Evolutionary conservation across 1,140 invertebrate species (phyloP).

Genomic region (Drosophila athabasca): DNA sequence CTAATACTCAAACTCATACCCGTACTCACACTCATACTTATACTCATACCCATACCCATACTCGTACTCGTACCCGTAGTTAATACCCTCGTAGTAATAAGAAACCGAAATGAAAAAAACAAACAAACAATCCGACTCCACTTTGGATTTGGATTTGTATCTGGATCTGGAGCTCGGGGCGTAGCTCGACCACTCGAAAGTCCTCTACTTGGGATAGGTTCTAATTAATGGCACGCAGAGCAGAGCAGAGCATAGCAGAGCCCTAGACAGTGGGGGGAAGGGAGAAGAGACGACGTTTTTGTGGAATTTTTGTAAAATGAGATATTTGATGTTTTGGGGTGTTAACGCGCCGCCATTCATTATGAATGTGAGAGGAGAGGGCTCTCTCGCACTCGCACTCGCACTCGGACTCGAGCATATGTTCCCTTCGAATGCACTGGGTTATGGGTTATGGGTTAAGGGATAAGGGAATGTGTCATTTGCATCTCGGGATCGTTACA

Average conservation of each 20-base stretch:
- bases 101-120: slow-evolving; percentile 58
- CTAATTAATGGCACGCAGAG: slow-evolving; percentile 59
- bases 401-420: slow-evolving; percentile 9
- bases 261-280: too few relatives aligned
- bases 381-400: neutral
- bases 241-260: neutral
- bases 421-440: slow-evolving; percentile 9
- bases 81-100: slow-evolving; percentile 24
- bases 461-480: neutral
- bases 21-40: too few relatives aligned
- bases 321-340: slow-evolving; percentile 65
- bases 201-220: slow-evolving; percentile 38
- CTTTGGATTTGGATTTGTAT: slow-evolving; percentile 4
- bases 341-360: slow-evolving; percentile 80
- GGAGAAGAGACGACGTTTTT: slow-evolving; percentile 33
- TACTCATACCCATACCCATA: too few relatives aligned
- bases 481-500: slow-evolving; percentile 33
- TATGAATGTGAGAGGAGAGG: slow-evolving; percentile 37
- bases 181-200: slow-evolving; percentile 47
- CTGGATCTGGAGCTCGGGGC: slow-evolving; percentile 7
- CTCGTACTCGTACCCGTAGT: too few relatives aligned
- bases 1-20: slow-evolving; percentile 5
- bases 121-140: slow-evolving; percentile 63
- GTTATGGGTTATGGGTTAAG: slow-evolving; percentile 20
- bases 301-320: slow-evolving; percentile 75